phyloP scores from a whole-genome alignment of 2,113 vertebrate species.

The Gopherus evgoodei region DNA sequence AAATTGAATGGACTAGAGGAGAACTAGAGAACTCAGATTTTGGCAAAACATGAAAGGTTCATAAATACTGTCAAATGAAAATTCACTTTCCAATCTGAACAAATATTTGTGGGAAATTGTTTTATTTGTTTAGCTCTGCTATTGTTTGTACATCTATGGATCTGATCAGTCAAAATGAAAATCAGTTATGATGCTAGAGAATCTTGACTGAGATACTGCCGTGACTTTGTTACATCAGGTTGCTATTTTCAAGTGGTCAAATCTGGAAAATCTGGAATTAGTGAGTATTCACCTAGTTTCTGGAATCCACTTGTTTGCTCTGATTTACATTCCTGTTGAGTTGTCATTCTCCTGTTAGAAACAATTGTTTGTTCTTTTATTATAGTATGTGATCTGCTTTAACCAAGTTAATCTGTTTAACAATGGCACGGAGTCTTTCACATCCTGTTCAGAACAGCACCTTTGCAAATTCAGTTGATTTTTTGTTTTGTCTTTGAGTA shows the following conservation, averaged over 20 bases:
- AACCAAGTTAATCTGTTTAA: not conserved
- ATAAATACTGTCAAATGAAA: not conserved
- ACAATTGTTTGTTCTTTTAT: not conserved
- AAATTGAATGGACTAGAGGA: not conserved
- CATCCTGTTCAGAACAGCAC: not conserved
- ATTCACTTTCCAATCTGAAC: not conserved
- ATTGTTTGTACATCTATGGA: not conserved
- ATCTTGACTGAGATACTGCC: not conserved
- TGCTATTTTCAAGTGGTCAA: not conserved
- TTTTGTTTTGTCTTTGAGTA: not conserved
- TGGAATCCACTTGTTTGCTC: not conserved
- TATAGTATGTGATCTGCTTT: rapidly evolving
- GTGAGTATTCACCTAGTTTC: not conserved
- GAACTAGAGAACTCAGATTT: not conserved
- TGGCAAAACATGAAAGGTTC: not conserved
- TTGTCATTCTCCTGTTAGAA: not conserved
- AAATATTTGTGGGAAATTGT: not conserved
- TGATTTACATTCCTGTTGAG: not conserved
- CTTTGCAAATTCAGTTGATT: not conserved
- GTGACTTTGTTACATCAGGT: not conserved
- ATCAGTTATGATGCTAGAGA: not conserved
- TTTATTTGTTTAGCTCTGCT: not conserved
- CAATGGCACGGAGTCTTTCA: not conserved
- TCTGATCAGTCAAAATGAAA: not conserved
- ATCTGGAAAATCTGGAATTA: not conserved